Evolutionary conservation across 2,113 vertebrate genomes (phyloP).

Genomic region (Poecile atricapillus): DNA sequence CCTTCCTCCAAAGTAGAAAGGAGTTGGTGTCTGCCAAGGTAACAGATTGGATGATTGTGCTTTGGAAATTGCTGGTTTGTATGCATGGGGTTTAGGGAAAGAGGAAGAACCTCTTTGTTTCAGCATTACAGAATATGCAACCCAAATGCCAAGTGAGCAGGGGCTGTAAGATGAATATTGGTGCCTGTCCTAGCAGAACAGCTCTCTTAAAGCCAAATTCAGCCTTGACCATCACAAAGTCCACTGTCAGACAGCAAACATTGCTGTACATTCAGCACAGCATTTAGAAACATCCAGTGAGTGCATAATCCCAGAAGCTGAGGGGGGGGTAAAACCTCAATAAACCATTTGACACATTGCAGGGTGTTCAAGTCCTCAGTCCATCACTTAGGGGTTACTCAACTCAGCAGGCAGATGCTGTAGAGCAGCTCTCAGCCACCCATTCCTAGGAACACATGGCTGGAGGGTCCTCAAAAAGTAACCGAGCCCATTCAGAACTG

Average conservation of each 20-base stretch:
- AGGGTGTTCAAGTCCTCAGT: not conserved
- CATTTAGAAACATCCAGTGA: not conserved
- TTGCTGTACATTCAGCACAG: not conserved
- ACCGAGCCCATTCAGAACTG: not conserved
- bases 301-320: not conserved
- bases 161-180: not conserved
- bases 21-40: conserved; percentile 40
- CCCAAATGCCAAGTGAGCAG: not conserved
- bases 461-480: not conserved
- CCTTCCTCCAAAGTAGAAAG: conserved; percentile 19
- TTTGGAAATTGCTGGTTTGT: conserved; percentile 51
- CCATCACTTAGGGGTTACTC: not conserved
- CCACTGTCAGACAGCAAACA: not conserved
- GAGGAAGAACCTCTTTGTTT: conserved; percentile 45
- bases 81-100: conserved; percentile 38
- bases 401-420: not conserved
- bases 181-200: not conserved
- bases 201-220: not conserved
- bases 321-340: not conserved
- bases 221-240: not conserved
- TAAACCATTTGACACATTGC: not conserved
- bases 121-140: not conserved
- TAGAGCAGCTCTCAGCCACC: not conserved
- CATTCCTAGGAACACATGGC: not conserved
- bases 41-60: conserved; percentile 39